These are phyloP conservation scores for Python bivittatus DNA, from an alignment of 2,113 vertebrate species.

Conservation along the genomic window DNA sequence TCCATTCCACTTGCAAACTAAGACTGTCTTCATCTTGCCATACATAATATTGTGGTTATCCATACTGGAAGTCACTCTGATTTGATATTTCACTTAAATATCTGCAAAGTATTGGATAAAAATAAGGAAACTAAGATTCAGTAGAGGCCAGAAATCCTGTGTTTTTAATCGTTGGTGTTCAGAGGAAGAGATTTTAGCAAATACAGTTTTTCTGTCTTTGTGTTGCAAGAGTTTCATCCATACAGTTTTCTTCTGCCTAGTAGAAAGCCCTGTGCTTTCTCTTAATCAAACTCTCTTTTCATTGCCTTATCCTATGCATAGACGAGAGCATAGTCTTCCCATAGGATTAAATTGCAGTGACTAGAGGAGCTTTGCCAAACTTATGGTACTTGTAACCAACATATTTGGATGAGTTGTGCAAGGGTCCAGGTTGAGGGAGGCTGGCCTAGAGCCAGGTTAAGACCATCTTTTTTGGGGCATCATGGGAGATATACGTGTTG, in stretches of 20 bases:
- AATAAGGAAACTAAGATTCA: background rate
- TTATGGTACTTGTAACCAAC: background rate
- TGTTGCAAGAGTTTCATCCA: background rate
- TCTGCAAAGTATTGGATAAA: background rate
- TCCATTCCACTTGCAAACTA: background rate
- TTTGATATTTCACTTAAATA: background rate
- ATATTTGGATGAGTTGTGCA: background rate
- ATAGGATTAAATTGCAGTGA: constrained; percentile 18
- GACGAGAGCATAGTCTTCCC: background rate
- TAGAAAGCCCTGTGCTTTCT: background rate
- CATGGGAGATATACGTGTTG: background rate
- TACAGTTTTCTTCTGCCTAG: background rate
- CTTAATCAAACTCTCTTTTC: background rate
- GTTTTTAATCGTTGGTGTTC: background rate
- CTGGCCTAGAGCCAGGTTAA: background rate
- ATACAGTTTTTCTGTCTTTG: background rate
- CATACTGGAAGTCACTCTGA: background rate
- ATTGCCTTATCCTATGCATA: background rate
- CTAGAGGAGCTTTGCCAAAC: background rate
- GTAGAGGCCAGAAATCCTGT: background rate
- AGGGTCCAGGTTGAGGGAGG: background rate
- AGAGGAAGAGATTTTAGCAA: background rate
- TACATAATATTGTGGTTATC: background rate
- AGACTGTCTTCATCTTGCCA: background rate
- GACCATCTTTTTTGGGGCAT: accelerated